Percentiles rank a stretch among this genome's conserved stretches.
Conservation (phyloP, 2,888 invertebrate species). For the Thyatira batis region DNA sequence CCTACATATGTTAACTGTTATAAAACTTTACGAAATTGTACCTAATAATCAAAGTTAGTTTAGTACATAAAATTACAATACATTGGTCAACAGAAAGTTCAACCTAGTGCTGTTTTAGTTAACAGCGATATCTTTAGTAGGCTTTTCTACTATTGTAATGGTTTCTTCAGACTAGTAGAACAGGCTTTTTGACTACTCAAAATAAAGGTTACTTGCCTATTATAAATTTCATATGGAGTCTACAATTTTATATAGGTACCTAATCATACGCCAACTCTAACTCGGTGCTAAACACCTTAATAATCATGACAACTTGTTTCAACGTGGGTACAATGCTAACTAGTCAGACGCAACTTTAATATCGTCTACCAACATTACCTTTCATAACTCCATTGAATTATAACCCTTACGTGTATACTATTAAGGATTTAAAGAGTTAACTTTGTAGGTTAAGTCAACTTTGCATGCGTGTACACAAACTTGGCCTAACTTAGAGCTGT, state of each 20-base stretch:
- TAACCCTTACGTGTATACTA: slow-evolving; percentile 24
- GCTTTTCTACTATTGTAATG: no score
- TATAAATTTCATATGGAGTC: not conserved
- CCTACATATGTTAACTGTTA: no score
- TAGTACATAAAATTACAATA: no score
- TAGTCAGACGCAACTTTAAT: slow-evolving; percentile 71
- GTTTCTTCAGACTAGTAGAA: no score
- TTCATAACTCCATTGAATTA: slow-evolving; percentile 10
- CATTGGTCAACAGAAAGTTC: no score
- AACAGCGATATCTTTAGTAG: no score
- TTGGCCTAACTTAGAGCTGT: slow-evolving; percentile 78
- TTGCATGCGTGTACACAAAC: slow-evolving; percentile 67
- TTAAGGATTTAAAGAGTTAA: slow-evolving; percentile 21
- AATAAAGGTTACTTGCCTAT: no score
- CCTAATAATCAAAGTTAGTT: no score
- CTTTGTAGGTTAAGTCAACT: slow-evolving; percentile 30
- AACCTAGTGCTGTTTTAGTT: no score
- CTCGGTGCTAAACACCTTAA: slow-evolving; percentile 70
- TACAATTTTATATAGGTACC: slow-evolving; percentile 29
- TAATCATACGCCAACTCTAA: slow-evolving; percentile 46
- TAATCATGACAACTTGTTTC: slow-evolving; percentile 77
- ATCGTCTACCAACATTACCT: slow-evolving; percentile 25
- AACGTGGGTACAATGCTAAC: slow-evolving; percentile 76
- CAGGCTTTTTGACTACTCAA: no score
- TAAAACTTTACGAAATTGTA: no score